Percentiles rank a stretch among this genome's conserved stretches.
Conservation (phyloP, 2,888 invertebrate genomes). For the Tiphia femorata region DNA sequence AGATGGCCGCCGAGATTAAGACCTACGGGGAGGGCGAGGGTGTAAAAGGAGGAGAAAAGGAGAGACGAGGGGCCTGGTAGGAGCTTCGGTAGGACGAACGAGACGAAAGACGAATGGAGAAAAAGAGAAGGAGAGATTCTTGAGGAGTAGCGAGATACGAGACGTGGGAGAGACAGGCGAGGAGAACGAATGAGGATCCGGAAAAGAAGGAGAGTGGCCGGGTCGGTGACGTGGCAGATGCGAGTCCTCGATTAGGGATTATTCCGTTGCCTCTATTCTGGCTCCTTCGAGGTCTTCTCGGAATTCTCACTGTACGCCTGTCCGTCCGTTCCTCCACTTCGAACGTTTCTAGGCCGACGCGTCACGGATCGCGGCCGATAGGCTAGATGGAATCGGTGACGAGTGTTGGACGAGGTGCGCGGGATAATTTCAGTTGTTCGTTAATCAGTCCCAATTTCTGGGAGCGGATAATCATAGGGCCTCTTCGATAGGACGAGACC, state of each 20-base stretch:
- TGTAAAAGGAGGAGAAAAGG: not conserved
- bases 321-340: slow-evolving; percentile 16
- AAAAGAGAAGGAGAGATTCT: slow-evolving; percentile 17
- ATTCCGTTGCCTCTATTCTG: slow-evolving; percentile 36
- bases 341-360: too few relatives aligned
- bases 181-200: not conserved
- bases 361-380: too few relatives aligned
- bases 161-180: not conserved
- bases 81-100: slow-evolving; percentile 4
- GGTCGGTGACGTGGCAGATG: slow-evolving; percentile 61
- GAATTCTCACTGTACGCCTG: slow-evolving; percentile 37
- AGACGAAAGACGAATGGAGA: not conserved
- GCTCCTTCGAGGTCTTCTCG: slow-evolving; percentile 21
- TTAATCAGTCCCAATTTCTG: too few relatives aligned
- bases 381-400: too few relatives aligned
- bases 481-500: too few relatives aligned
- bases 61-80: slow-evolving; percentile 1
- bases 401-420: too few relatives aligned
- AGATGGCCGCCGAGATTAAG: slow-evolving; percentile 56
- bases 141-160: not conserved
- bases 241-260: slow-evolving; percentile 54
- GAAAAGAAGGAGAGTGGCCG: slow-evolving; percentile 25
- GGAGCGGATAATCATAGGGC: too few relatives aligned
- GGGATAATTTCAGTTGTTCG: too few relatives aligned
- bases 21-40: not conserved